Evolutionary conservation across 2,888 invertebrate genomes (phyloP), one percentile per base, ranked within the genome.

Genomic region (Dynastes hyllus): DNA sequence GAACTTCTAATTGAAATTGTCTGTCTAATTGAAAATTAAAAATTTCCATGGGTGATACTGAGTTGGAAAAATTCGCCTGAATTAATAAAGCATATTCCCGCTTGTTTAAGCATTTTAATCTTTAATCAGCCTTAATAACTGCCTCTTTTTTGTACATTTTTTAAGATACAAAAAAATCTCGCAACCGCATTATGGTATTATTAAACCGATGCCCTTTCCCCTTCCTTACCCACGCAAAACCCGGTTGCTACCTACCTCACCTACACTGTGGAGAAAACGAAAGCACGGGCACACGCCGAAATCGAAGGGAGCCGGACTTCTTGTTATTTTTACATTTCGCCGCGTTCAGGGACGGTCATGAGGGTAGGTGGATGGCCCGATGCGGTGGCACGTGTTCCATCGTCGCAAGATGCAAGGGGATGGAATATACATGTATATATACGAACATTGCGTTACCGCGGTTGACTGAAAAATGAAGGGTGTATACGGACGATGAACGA

Each of bases 301-400:
- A 67, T 16, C 67, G 67, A 40, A 50, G 67, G n/a, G 67, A 67
- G 50, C 27, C 67, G 22, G 4, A 13, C 61, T 58, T 40, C 58
- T 71, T 27, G 58, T 73, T 73, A 73, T 58, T 73, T 73, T 73
- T 73, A 73, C 73, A 61, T 73, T 3, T 73, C 58, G 8, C 11
- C 32, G 40, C 22, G 40, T 61, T 58, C 40, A 58, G 61, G 58
- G 37, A 55, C 32, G 70, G 29, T n/a, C 16, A 32, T 71, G 16
- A 16, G 32, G 53, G 70, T 71, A 37, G 58, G 40, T 58, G 73
- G 73, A 73, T 58, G 16, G 29, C 45, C 27, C 27, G 69, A 9
- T 61, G 61, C 58, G 37, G 27, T 61, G 73, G 73, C 73, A 73
- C 73, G 73, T 73, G 73, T 69, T 27, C 53, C 16, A 37, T 45